phyloP scores from a whole-genome alignment of 92 coral and sea anemone genomes.

The Palythoa grandiflora region DNA sequence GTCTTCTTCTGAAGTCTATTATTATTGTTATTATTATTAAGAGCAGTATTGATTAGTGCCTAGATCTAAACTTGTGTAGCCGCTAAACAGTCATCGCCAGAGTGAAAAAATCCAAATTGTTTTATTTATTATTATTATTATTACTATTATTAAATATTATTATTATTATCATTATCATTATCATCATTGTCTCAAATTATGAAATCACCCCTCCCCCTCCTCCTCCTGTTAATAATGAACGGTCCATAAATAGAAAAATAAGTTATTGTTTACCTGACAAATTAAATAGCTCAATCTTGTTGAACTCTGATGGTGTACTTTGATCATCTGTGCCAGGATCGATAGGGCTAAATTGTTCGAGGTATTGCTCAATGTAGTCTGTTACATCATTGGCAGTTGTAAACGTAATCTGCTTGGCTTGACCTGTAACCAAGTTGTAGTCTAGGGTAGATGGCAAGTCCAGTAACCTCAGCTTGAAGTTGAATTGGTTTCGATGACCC shows the following conservation, averaged over 20 bases:
- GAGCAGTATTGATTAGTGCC: too few species aligned
- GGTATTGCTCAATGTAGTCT: conserved; percentile 38
- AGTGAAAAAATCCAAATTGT: too few species aligned
- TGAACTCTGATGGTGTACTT: conserved; percentile 47
- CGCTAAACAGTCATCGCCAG: too few species aligned
- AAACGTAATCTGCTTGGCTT: conserved; percentile 43
- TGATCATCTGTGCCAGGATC: conserved; percentile 41
- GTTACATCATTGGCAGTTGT: conserved; percentile 47
- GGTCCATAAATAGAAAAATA: too few species aligned
- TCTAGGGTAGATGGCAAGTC: conserved; percentile 42
- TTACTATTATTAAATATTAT: too few species aligned
- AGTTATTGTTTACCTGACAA: conserved; percentile 7
- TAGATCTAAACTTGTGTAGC: too few species aligned
- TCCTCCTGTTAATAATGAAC: too few species aligned
- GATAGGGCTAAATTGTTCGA: conserved; percentile 30
- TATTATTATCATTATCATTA: too few species aligned
- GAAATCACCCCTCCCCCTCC: conserved; percentile 8
- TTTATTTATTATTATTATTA: too few species aligned
- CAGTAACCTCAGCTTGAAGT: conserved; percentile 45
- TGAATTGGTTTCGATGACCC: conserved; percentile 48
- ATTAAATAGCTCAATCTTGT: conserved; percentile 38
- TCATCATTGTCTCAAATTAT: too few species aligned
- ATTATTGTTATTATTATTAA: too few species aligned
- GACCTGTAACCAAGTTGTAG: conserved; percentile 47
- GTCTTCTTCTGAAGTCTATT: too few species aligned